Percentiles rank a stretch among this genome's conserved stretches.
phyloP scores from a whole-genome alignment of 2,888 invertebrate species.

The Microctonus brassicae region DNA sequence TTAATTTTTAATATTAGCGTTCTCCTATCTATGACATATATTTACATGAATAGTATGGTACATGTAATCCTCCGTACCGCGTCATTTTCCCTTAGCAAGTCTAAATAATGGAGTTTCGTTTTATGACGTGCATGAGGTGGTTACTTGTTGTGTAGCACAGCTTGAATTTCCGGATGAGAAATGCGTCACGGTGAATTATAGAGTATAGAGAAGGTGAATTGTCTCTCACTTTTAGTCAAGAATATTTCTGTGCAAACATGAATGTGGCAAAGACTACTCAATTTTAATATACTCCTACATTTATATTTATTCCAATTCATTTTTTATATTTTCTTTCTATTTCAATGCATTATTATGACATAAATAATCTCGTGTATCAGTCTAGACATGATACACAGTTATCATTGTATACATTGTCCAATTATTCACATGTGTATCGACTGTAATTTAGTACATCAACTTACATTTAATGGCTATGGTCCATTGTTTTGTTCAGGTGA shows the following conservation, averaged over 20 bases:
- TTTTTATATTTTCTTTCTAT: background rate
- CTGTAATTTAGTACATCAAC: background rate
- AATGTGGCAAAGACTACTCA: conserved; percentile 8
- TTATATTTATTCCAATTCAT: background rate
- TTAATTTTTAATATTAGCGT: background rate
- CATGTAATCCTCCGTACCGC: background rate
- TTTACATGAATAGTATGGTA: background rate
- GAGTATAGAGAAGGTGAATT: conserved; percentile 17
- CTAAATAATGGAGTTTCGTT: conserved; percentile 42
- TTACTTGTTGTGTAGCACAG: conserved; percentile 22
- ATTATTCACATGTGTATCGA: background rate
- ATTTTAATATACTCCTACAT: background rate
- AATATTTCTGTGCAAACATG: conserved; percentile 13
- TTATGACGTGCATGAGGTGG: conserved; percentile 28
- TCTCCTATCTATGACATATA: background rate
- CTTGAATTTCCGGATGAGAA: conserved; percentile 39
- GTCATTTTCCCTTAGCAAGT: conserved; percentile 16
- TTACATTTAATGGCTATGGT: background rate
- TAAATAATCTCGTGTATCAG: background rate
- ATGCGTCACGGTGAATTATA: conserved; percentile 35
- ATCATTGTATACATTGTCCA: too few relatives aligned
- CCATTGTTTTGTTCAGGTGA: conserved; percentile 4
- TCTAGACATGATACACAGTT: too few relatives aligned
- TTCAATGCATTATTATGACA: background rate
- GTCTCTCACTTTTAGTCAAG: background rate